A percentile compares a stretch with the other conserved stretches of the same genome.
These are phyloP conservation scores for Hypocryptadius cinnamomeus DNA, from an alignment of 2,113 vertebrate species.

Conservation along the genomic window DNA sequence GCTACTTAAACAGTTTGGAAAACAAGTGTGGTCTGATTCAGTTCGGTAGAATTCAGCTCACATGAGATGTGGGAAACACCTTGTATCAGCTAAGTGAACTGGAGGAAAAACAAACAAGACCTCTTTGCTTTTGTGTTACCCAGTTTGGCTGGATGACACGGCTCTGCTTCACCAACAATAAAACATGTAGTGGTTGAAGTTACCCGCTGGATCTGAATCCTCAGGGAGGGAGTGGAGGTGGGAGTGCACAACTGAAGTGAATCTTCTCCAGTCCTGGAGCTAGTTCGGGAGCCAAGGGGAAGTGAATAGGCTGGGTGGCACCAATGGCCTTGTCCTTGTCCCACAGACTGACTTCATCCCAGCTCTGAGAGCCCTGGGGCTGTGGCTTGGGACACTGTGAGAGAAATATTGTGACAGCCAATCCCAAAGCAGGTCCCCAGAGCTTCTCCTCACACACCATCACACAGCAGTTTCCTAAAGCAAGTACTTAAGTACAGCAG, in stretches of 20 bases:
- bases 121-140: not conserved
- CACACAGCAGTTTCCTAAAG: not conserved
- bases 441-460: not conserved
- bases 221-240: not conserved
- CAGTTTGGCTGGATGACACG: not conserved
- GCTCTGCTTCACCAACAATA: not conserved
- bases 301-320: not conserved
- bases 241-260: not conserved
- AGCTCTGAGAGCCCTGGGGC: not conserved
- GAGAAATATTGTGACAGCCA: not conserved
- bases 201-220: fast-evolving
- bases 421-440: not conserved
- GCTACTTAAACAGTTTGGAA: not conserved
- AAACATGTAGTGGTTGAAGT: not conserved
- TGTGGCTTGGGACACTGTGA: not conserved
- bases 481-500: not conserved
- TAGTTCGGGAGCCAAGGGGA: not conserved
- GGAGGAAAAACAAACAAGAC: not conserved
- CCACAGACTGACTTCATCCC: not conserved
- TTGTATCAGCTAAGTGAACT: not conserved
- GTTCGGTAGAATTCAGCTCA: not conserved
- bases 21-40: not conserved
- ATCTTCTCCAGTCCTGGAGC: not conserved
- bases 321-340: fast-evolving
- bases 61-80: not conserved